Conservation (phyloP, 2,113 vertebrate species). For the Leuciscus idus region DNA sequence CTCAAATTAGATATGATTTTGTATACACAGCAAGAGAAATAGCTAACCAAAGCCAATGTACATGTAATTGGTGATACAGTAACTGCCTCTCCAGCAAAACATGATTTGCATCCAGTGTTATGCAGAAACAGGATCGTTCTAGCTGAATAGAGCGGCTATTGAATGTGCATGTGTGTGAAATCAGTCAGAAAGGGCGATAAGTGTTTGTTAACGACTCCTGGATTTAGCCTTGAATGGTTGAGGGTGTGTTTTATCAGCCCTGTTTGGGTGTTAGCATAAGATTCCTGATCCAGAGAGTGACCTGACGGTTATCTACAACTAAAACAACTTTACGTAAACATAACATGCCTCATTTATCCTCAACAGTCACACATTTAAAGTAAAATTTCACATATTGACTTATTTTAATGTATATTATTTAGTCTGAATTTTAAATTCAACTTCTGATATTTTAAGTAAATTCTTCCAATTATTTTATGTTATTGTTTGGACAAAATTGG, state of each 20-base stretch:
- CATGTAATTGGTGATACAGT: not conserved
- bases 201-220: conserved; percentile 24
- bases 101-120: conserved; percentile 30
- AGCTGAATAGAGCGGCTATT: not conserved
- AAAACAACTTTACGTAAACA: not conserved
- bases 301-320: conserved; percentile 19
- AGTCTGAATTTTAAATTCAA: not conserved
- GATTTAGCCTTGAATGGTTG: conserved; percentile 31
- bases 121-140: not conserved
- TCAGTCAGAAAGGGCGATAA: conserved; percentile 32
- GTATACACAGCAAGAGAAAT: not conserved
- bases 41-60: not conserved
- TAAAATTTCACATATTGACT: not conserved
- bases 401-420: not conserved
- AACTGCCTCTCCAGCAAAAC: not conserved
- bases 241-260: conserved; percentile 26
- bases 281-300: conserved; percentile 2
- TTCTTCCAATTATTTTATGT: not conserved
- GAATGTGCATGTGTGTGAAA: conserved; percentile 34
- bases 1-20: not conserved
- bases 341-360: not conserved
- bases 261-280: conserved; percentile 33
- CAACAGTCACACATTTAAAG: not conserved
- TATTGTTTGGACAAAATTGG: not conserved
- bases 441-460: not conserved